phyloP scores from a whole-genome alignment of 2,797 vertebrate genomes.

The Spinibarbus caldwelli region DNA sequence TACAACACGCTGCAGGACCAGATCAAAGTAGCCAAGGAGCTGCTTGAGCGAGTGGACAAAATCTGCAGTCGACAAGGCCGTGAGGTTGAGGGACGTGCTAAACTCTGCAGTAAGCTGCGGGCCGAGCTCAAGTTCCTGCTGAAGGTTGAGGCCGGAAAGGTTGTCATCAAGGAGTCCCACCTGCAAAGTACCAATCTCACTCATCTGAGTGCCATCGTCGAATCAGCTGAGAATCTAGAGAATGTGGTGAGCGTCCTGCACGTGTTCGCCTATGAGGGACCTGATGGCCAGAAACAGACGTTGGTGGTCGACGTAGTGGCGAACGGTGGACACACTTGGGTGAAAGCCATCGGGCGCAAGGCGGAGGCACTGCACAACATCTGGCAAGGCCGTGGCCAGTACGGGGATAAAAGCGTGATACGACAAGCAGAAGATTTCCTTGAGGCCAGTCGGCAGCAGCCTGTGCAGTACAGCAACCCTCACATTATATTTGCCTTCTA shows the following conservation, averaged over 20 bases:
- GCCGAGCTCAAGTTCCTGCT: slow-evolving; percentile 91
- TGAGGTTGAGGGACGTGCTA: slow-evolving; percentile 88
- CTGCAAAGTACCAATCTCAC: slow-evolving; percentile 96
- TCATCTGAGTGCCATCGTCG: slow-evolving; percentile 89
- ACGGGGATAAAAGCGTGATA: slow-evolving; percentile 91
- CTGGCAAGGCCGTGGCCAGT: slow-evolving; percentile 96
- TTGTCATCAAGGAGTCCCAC: slow-evolving; percentile 90
- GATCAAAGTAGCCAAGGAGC: slow-evolving; percentile 82
- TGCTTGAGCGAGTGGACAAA: slow-evolving; percentile 84
- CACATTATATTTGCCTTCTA: slow-evolving; percentile 95
- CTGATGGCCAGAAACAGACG: slow-evolving; percentile 77
- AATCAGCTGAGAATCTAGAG: slow-evolving; percentile 88
- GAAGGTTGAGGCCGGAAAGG: slow-evolving; percentile 85
- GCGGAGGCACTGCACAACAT: slow-evolving; percentile 95
- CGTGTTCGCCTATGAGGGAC: slow-evolving; percentile 86
- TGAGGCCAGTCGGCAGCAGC: slow-evolving; percentile 88
- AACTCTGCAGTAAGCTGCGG: slow-evolving; percentile 89
- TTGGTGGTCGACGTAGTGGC: slow-evolving; percentile 95
- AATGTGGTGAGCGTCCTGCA: slow-evolving; percentile 86
- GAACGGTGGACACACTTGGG: slow-evolving; percentile 91
- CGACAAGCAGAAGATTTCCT: slow-evolving; percentile 92
- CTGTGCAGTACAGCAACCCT: slow-evolving; percentile 89
- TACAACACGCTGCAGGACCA: slow-evolving; percentile 83
- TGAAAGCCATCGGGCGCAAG: slow-evolving; percentile 95
- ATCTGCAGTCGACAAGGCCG: slow-evolving; percentile 79